Percentiles rank a stretch among this genome's conserved stretches.
Evolutionary conservation across 2,888 invertebrate species (phyloP).

Genomic region (Aleiodes leptofemur): DNA sequence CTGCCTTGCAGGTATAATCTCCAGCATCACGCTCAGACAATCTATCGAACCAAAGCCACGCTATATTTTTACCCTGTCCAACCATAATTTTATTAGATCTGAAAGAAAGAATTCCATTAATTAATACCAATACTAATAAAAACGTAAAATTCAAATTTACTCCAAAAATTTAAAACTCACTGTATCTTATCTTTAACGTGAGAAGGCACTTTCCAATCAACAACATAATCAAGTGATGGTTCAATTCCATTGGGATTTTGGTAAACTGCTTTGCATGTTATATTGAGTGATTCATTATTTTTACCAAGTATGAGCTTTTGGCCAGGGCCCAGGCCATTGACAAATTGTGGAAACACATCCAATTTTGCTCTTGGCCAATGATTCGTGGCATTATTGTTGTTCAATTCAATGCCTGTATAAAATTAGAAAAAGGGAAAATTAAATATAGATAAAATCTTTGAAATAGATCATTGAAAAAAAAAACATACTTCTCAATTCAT

Average conservation of each 20-base stretch:
- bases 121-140: not conserved
- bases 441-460: not conserved
- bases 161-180: slow-evolving; percentile 45
- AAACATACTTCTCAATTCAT: slow-evolving; percentile 52
- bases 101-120: slow-evolving; percentile 35
- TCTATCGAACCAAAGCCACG: slow-evolving; percentile 61
- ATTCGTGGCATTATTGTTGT: slow-evolving; percentile 40
- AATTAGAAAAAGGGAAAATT: too few species aligned
- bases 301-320: slow-evolving; percentile 58
- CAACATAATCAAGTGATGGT: slow-evolving; percentile 50
- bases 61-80: slow-evolving; percentile 56
- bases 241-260: slow-evolving; percentile 54
- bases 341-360: slow-evolving; percentile 56
- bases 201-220: slow-evolving; percentile 57
- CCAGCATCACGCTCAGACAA: slow-evolving; percentile 62
- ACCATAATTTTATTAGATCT: slow-evolving; percentile 54
- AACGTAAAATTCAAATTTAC: not conserved
- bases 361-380: slow-evolving; percentile 53
- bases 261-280: slow-evolving; percentile 62
- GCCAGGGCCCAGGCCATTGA: slow-evolving; percentile 51
- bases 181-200: slow-evolving; percentile 49
- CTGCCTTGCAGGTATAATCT: slow-evolving; percentile 63
- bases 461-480: not conserved
- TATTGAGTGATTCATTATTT: slow-evolving; percentile 64
- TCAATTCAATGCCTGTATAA: slow-evolving; percentile 49